Evolutionary conservation across 2,888 invertebrate species (phyloP).

Genomic region (Cybosia mesomella): DNA sequence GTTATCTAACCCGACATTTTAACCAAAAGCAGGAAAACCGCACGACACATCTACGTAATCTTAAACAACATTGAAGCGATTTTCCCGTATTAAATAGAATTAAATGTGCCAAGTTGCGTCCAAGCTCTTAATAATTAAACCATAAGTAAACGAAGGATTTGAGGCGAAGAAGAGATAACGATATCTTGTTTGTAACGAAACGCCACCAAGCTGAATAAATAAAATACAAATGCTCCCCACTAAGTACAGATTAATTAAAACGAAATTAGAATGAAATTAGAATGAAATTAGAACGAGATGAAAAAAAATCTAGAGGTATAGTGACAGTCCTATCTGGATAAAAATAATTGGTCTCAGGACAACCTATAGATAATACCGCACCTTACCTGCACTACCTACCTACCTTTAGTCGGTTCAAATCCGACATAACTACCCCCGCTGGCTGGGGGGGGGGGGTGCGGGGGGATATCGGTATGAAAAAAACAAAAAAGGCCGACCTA

Average conservation of each 20-base stretch:
- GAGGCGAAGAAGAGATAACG: constrained; percentile 13
- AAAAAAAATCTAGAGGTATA: too few species aligned
- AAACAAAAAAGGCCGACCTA: too few species aligned
- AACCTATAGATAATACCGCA: too few species aligned
- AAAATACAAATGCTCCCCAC: neutral
- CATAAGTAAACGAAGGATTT: constrained; percentile 48
- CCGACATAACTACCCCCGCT: too few species aligned
- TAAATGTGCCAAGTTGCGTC: constrained; percentile 45
- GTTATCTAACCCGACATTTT: neutral
- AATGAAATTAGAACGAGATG: too few species aligned
- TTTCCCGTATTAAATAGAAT: constrained; percentile 42
- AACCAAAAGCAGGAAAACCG: neutral
- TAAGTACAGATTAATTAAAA: neutral
- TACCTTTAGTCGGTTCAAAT: too few species aligned
- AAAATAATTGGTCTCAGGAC: too few species aligned
- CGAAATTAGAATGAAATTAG: neutral
- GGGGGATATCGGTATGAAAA: too few species aligned
- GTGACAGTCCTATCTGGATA: too few species aligned
- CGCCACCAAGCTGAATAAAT: neutral
- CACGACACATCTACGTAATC: neutral
- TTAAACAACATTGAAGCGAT: constrained; percentile 16
- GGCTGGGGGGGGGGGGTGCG: too few species aligned
- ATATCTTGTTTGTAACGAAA: constrained; percentile 10
- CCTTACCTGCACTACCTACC: too few species aligned
- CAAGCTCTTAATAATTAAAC: constrained; percentile 55